These are phyloP conservation scores for Oxyruncus cristatus DNA, from an alignment of 2,113 vertebrate genomes.

Conservation along the genomic window DNA sequence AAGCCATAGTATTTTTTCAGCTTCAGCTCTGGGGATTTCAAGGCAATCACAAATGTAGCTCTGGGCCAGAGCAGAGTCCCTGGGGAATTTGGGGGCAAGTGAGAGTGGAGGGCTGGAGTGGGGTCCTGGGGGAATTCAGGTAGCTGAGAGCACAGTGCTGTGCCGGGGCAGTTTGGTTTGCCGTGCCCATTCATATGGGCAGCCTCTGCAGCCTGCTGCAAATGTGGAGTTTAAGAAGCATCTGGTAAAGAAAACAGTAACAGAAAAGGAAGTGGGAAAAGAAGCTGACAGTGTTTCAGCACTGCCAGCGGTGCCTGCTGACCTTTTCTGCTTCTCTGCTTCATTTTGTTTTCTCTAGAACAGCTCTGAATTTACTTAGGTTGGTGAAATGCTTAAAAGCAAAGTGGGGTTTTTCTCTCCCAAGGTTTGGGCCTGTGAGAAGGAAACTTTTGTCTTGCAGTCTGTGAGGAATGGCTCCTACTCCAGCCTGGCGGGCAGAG, in stretches of 20 bases:
- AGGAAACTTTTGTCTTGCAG: neutral
- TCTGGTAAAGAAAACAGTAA: neutral
- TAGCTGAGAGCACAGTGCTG: neutral
- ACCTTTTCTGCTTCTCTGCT: neutral
- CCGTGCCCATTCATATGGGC: neutral
- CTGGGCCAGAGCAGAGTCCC: constrained; percentile 33
- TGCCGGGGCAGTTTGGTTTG: accelerated
- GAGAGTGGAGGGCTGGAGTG: neutral
- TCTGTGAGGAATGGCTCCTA: neutral
- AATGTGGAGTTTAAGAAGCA: neutral
- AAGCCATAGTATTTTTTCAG: neutral
- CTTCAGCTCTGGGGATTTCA: constrained; percentile 35
- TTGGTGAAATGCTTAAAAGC: neutral
- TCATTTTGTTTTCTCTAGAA: neutral
- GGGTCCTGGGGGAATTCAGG: neutral
- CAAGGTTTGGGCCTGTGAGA: neutral
- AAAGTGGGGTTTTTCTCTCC: neutral
- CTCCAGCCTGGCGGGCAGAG: neutral
- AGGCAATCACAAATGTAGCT: neutral
- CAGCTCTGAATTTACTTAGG: neutral
- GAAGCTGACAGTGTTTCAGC: neutral
- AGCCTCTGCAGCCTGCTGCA: neutral
- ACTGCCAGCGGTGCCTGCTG: neutral
- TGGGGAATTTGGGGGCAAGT: constrained; percentile 53
- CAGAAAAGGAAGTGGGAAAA: constrained; percentile 24